Evolutionary conservation across 2,888 invertebrate species (phyloP).

Genomic region (Dinocampus coccinellae): DNA sequence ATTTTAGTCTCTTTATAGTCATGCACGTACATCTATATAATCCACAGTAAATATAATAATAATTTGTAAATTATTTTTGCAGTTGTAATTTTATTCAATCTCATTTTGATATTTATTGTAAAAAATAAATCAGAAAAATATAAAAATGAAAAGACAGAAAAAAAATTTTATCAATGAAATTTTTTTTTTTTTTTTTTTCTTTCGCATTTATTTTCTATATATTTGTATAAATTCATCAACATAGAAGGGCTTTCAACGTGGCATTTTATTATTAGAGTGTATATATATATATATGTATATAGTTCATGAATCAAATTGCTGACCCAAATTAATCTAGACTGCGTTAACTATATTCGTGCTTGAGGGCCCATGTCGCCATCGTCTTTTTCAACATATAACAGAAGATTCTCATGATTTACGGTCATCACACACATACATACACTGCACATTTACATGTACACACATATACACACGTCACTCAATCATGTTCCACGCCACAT

Average conservation of each 20-base stretch:
- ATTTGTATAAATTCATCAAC: slow-evolving; percentile 11
- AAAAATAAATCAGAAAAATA: no score
- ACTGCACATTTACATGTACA: slow-evolving; percentile 7
- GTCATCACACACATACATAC: slow-evolving; percentile 14
- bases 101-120: background rate
- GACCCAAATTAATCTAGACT: slow-evolving; percentile 51
- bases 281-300: background rate
- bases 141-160: background rate
- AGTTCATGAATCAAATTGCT: slow-evolving; percentile 49
- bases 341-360: slow-evolving; percentile 48
- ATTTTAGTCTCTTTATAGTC: background rate
- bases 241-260: slow-evolving; percentile 16
- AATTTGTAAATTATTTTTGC: background rate
- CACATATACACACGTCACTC: background rate
- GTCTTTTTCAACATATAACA: slow-evolving; percentile 14
- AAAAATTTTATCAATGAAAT: background rate
- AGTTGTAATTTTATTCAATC: slow-evolving; percentile 2
- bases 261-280: no score
- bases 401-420: background rate
- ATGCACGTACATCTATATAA: background rate
- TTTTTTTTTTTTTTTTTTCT: background rate
- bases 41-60: background rate
- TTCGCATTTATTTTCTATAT: background rate
- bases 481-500: background rate
- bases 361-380: slow-evolving; percentile 45